Percentiles rank a stretch among this genome's conserved stretches.
Conservation (phyloP, 2,888 invertebrate species). For the Sepiola atlantica region DNA sequence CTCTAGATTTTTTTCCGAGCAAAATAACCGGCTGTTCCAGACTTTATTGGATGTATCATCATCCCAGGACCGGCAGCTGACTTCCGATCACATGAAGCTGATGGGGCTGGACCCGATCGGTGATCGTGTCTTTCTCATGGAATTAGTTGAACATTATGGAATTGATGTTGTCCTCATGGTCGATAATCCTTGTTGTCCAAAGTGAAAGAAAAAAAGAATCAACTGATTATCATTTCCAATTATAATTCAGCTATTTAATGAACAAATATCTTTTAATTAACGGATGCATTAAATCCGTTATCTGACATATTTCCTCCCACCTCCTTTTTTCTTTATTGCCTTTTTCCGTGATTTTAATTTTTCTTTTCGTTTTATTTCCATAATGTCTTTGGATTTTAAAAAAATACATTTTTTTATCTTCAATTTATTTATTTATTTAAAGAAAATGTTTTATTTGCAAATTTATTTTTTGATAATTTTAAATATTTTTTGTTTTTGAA, state of each 20-base stretch:
- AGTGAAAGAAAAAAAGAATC: conserved; percentile 53
- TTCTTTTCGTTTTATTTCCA: neutral
- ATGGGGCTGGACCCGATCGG: conserved; percentile 74
- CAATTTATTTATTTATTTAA: no score
- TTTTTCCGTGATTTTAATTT: neutral
- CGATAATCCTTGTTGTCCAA: conserved; percentile 75
- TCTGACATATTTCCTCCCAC: neutral
- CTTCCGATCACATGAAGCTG: conserved; percentile 73
- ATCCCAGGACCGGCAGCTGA: conserved; percentile 73
- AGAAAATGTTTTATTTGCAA: no score
- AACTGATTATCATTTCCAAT: neutral
- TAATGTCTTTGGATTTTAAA: neutral
- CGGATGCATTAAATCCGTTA: neutral
- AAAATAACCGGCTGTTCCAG: conserved; percentile 73
- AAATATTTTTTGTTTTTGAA: no score
- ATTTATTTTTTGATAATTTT: no score
- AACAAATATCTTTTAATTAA: neutral
- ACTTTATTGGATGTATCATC: conserved; percentile 73
- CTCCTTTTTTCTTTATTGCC: neutral
- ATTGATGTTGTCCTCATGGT: conserved; percentile 75
- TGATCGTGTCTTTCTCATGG: conserved; percentile 74
- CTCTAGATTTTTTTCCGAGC: conserved; percentile 74
- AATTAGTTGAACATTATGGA: conserved; percentile 74
- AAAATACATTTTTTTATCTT: no score
- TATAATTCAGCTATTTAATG: neutral